These are phyloP conservation scores for Athalia rosae DNA, from an alignment of 2,888 invertebrate species.

Conservation along the genomic window DNA sequence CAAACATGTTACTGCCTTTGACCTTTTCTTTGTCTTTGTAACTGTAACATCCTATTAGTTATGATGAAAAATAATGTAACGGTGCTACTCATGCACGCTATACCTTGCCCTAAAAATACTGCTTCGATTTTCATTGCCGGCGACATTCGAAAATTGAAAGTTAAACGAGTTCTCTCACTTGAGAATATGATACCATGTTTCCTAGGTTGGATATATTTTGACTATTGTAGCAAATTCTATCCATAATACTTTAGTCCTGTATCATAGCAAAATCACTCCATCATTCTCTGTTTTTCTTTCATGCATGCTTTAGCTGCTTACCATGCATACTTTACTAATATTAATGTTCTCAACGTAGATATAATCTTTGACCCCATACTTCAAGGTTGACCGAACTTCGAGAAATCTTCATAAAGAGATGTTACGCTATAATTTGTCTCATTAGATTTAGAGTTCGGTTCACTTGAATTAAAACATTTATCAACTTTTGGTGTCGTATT, in stretches of 20 bases:
- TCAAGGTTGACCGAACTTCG: conserved; percentile 1
- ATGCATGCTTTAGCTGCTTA: conserved; percentile 64
- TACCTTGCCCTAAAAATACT: background rate
- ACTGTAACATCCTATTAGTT: background rate
- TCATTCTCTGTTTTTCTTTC: conserved; percentile 61
- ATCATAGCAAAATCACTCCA: conserved; percentile 63
- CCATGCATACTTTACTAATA: conserved; percentile 34
- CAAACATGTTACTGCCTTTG: background rate
- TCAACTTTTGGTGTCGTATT: conserved; percentile 22
- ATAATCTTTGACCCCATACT: conserved; percentile 30
- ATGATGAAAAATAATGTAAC: background rate
- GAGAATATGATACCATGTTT: background rate
- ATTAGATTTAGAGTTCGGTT: conserved; percentile 1
- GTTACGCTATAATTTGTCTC: background rate
- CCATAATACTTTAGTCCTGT: conserved; percentile 49
- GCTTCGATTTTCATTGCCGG: background rate
- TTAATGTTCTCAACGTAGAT: conserved; percentile 17
- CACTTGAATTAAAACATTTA: conserved; percentile 8
- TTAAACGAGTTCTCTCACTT: conserved; percentile 1
- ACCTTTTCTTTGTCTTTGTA: background rate
- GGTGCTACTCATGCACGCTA: background rate
- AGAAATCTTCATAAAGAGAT: background rate
- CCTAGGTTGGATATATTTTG: background rate
- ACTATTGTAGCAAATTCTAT: conserved; percentile 26
- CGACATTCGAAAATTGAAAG: background rate